These are phyloP conservation scores for Dryococelus australis DNA, from an alignment of 2,888 invertebrate species.

Conservation along the genomic window DNA sequence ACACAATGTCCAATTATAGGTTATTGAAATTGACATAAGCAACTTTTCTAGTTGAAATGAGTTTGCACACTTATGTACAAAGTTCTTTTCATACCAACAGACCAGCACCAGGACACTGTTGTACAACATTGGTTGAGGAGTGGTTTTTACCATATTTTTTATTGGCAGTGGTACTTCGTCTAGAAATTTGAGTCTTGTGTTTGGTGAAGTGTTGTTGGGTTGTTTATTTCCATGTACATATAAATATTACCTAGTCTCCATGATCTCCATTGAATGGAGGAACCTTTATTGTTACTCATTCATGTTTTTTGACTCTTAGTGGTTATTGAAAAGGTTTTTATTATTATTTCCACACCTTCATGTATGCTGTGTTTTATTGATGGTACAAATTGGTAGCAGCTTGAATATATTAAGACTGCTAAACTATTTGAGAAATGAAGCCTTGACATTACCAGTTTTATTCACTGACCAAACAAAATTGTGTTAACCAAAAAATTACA, in stretches of 20 bases:
- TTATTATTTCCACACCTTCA: not conserved
- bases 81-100: not conserved
- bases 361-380: not conserved
- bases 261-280: constrained; percentile 23
- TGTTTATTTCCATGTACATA: constrained; percentile 9
- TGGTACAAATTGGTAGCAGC: constrained; percentile 2
- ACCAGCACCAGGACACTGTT: not conserved
- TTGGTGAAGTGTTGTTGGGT: not conserved
- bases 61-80: not conserved
- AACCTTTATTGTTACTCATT: constrained; percentile 22
- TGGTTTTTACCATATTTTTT: not conserved
- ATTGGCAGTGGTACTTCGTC: not conserved
- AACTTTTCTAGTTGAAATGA: not conserved
- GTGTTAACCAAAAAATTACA: not conserved
- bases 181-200: not conserved
- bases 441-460: not conserved
- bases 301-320: constrained; percentile 1
- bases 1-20: not conserved
- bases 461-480: not conserved
- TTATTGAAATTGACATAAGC: not conserved
- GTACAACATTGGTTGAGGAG: too few relatives aligned
- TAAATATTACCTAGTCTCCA: not conserved
- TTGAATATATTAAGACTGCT: not conserved
- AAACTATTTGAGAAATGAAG: constrained; percentile 16
- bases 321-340: constrained; percentile 26